Conservation (phyloP, 2,113 vertebrate genomes). For the Aspidoscelis tigris region DNA sequence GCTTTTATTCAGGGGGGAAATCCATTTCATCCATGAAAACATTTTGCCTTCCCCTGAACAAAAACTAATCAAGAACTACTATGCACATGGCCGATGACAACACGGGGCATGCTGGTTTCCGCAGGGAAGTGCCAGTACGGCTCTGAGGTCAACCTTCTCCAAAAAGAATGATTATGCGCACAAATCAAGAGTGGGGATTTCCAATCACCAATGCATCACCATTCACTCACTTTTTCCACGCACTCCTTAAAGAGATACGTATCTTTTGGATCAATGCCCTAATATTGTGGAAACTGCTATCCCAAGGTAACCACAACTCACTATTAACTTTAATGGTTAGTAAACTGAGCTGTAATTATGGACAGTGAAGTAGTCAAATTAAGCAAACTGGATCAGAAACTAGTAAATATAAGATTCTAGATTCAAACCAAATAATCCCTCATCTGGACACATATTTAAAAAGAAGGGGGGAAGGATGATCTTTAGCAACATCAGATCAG, state of each 20-base stretch:
- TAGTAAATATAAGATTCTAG: no score
- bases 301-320: background rate
- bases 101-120: no score
- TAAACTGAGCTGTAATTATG: no score
- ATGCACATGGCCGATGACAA: no score
- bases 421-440: no score
- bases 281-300: background rate
- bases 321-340: background rate
- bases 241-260: background rate
- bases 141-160: no score
- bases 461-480: no score
- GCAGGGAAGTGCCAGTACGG: no score
- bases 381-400: background rate
- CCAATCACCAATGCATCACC: background rate
- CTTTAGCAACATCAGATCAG: no score
- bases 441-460: no score
- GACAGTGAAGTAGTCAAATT: background rate
- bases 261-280: background rate
- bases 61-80: background rate
- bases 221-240: background rate
- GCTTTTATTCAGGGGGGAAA: slow-evolving; percentile 26
- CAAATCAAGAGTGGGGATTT: background rate
- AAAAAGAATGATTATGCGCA: background rate
- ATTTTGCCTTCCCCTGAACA: background rate
- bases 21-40: background rate